phyloP scores from a whole-genome alignment of 2,797 vertebrate genomes.

The Scolopax rusticola region DNA sequence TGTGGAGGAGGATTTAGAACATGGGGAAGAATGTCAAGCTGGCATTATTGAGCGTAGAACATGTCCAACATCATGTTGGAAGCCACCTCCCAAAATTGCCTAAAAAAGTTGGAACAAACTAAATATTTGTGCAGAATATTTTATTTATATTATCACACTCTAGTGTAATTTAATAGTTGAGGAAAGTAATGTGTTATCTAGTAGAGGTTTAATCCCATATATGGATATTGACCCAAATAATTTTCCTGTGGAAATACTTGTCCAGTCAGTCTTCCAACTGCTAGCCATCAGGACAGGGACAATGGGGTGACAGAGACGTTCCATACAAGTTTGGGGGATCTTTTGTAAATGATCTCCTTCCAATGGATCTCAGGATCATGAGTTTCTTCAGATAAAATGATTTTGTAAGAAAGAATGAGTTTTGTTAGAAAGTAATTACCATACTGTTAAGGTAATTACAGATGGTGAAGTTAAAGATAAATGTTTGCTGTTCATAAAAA shows the following conservation, averaged over 20 bases:
- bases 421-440: neutral
- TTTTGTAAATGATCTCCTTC: neutral
- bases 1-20: constrained; percentile 1
- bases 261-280: neutral
- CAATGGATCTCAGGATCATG: neutral
- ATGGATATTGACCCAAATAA: neutral
- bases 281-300: neutral
- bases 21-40: neutral
- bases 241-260: neutral
- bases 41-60: neutral
- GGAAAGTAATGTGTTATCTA: neutral
- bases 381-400: neutral
- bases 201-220: neutral
- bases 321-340: neutral
- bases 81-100: neutral
- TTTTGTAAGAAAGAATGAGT: neutral
- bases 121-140: neutral
- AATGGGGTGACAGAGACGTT: neutral
- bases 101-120: neutral
- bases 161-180: neutral
- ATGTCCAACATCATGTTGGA: neutral
- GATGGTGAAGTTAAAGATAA: neutral
- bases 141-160: neutral
- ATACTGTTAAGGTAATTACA: neutral
- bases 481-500: neutral